phyloP scores from a whole-genome alignment of 2,888 invertebrate genomes.

The Crossocerus cetratus region DNA sequence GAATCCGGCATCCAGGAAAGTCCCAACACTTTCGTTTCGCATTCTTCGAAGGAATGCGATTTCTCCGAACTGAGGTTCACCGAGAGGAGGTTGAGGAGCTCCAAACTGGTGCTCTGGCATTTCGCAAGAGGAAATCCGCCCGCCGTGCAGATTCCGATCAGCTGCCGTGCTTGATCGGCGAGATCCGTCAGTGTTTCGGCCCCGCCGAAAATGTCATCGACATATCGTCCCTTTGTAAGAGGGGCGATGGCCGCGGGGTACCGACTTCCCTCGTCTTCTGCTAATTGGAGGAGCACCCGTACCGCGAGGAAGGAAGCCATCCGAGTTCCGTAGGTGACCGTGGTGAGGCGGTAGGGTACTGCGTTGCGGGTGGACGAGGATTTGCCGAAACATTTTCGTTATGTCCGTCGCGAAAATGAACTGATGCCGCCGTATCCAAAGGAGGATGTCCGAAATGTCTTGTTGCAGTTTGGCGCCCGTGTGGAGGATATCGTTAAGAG shows the following conservation, averaged over 20 bases:
- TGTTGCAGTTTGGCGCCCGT: conserved; percentile 1
- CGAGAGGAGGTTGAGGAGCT: not conserved
- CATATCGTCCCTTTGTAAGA: conserved; percentile 30
- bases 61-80: not conserved
- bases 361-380: not conserved
- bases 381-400: conserved; percentile 16
- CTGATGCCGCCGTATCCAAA: not conserved
- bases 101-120: conserved; percentile 11
- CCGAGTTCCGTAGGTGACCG: conserved; percentile 29
- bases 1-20: conserved; percentile 27
- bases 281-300: conserved; percentile 30
- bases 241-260: conserved; percentile 30
- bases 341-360: conserved; percentile 22
- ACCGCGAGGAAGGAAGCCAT: conserved; percentile 37
- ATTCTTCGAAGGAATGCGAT: not conserved
- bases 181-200: conserved; percentile 10
- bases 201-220: conserved; percentile 48
- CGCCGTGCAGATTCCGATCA: conserved; percentile 28
- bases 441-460: not conserved
- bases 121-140: conserved; percentile 36
- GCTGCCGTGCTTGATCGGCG: not conserved
- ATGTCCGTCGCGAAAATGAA: conserved; percentile 7
- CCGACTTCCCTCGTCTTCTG: conserved; percentile 20
- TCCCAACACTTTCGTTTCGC: conserved; percentile 16
- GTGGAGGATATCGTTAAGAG: not conserved